Evolutionary conservation across 2,113 vertebrate species (phyloP).

Genomic region (Morone chrysops): DNA sequence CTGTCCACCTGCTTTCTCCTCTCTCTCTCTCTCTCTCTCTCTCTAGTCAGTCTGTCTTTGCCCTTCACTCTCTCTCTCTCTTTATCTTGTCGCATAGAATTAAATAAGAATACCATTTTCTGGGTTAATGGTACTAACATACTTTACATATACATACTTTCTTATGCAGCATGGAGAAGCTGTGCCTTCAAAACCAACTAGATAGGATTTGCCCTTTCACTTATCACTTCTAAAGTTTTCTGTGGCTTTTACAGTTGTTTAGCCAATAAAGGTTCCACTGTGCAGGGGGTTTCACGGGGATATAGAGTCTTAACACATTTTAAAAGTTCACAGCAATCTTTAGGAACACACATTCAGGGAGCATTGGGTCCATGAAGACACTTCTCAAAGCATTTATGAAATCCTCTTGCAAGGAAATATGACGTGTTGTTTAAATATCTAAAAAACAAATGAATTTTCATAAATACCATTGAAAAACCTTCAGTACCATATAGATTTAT

Average conservation of each 20-base stretch:
- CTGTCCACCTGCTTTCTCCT: constrained; percentile 7
- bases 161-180: constrained; percentile 12
- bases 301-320: constrained; percentile 40
- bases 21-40: neutral
- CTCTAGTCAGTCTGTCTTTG: neutral
- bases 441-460: neutral
- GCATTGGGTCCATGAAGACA: constrained; percentile 29
- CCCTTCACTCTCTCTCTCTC: neutral
- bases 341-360: constrained; percentile 39
- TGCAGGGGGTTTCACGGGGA: constrained; percentile 39
- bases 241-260: constrained; percentile 44
- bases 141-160: too few relatives aligned
- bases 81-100: neutral
- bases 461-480: neutral
- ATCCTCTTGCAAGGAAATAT: neutral
- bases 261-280: constrained; percentile 30
- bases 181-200: constrained; percentile 43
- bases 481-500: neutral
- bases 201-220: constrained; percentile 37
- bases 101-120: constrained; percentile 32
- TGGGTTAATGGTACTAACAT: constrained; percentile 29
- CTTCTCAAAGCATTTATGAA: constrained; percentile 11
- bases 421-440: constrained; percentile 3
- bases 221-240: constrained; percentile 45
- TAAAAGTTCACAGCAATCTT: constrained; percentile 50